Percentiles rank a stretch among this genome's conserved stretches.
These are phyloP conservation scores for Dryomyza anilis DNA, from an alignment of 2,888 invertebrate genomes.

Conservation along the genomic window DNA sequence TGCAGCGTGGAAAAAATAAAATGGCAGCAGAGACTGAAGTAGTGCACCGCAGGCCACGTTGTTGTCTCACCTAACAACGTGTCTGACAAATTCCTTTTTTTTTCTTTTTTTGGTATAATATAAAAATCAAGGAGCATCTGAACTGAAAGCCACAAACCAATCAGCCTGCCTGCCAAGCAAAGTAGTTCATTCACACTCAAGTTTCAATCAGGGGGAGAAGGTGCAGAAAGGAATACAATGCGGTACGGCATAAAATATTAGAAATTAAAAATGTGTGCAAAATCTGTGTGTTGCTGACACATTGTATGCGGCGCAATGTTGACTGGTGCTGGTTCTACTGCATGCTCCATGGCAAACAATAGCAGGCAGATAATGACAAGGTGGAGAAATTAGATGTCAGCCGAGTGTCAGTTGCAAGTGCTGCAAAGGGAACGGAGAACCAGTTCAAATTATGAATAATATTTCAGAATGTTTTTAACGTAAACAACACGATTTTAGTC, in stretches of 20 bases:
- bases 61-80: slow-evolving; percentile 44
- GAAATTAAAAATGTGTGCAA: slow-evolving; percentile 11
- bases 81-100: slow-evolving; percentile 41
- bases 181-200: slow-evolving; percentile 13
- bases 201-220: no score
- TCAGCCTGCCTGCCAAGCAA: neutral
- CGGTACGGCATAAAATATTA: slow-evolving; percentile 13
- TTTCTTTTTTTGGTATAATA: no score
- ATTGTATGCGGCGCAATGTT: neutral
- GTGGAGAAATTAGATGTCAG: slow-evolving; percentile 41
- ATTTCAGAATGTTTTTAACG: no score
- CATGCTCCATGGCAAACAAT: slow-evolving; percentile 34
- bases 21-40: slow-evolving; percentile 29
- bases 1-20: slow-evolving; percentile 2
- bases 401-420: slow-evolving; percentile 34
- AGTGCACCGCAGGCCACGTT: slow-evolving; percentile 40
- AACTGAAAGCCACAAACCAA: neutral
- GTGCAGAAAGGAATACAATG: neutral
- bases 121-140: neutral
- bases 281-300: neutral
- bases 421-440: no score
- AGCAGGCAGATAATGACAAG: slow-evolving; percentile 32
- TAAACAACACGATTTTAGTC: no score
- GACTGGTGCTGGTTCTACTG: no score
- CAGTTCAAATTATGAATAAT: no score